A percentile compares a stretch with the other conserved stretches of the same genome.
These are phyloP conservation scores for Ranitomeya variabilis DNA, from an alignment of 2,113 vertebrate genomes.

Conservation along the genomic window DNA sequence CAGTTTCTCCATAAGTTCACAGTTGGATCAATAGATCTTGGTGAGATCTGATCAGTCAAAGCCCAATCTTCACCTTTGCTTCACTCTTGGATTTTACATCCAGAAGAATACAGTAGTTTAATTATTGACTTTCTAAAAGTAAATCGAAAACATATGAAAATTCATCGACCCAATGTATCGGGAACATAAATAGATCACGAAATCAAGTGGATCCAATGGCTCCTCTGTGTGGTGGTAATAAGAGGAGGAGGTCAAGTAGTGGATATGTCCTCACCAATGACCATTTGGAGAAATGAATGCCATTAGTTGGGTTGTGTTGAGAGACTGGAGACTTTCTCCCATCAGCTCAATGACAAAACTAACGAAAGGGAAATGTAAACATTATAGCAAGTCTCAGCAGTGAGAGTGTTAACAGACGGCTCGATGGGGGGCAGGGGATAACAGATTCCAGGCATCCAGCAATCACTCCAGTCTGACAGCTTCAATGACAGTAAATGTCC, in stretches of 20 bases:
- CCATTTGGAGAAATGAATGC: no score
- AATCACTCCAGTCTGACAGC: constrained; percentile 26
- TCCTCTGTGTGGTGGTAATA: neutral
- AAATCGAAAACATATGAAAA: no score
- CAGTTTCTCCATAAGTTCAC: no score
- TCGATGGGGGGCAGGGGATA: neutral
- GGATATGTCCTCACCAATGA: no score
- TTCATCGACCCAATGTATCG: neutral
- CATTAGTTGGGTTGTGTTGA: neutral
- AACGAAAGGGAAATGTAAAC: constrained; percentile 14
- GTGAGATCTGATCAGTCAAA: no score
- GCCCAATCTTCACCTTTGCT: no score
- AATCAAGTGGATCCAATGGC: neutral
- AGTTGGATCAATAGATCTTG: no score
- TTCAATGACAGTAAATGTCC: constrained; percentile 43
- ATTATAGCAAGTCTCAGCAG: neutral
- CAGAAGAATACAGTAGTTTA: no score
- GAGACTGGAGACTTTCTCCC: neutral
- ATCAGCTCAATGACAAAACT: constrained; percentile 6
- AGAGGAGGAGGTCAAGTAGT: neutral
- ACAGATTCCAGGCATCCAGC: neutral
- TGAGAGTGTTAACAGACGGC: constrained; percentile 34
- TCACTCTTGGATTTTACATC: no score
- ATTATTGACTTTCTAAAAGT: no score
- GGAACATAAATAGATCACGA: neutral